Evolutionary conservation across 1,140 invertebrate species (phyloP), one percentile per base, ranked within the genome.

Genomic region (Apis dorsata): DNA sequence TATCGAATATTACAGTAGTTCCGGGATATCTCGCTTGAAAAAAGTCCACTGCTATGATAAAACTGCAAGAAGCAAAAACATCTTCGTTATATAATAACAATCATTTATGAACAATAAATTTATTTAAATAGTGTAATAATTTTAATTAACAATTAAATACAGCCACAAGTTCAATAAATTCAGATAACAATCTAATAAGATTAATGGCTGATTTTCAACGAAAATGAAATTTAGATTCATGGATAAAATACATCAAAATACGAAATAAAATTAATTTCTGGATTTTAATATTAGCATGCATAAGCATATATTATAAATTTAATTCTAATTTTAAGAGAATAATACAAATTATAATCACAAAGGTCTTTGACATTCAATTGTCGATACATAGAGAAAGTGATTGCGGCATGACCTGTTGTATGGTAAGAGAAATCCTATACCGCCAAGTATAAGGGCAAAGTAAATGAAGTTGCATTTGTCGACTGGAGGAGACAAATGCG

Each of bases 41-140:
- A 91, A 97, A 98, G 93, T 98, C 98, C 69, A 97, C 97, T 11
- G 97, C 97, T 91, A 98, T 97, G 83, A 98, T 97, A 92, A 98
- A 98, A 91, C 97, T 98, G 94, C 72, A 95, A 95, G 19, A 5
- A 59, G 1, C 2, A 55, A 9, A 66, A n/a, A 69, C 1, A 55
- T 44, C 10, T 1, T 1, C 21, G 7, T 81, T 81, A 21, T 8
- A 44, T 44, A 44, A 44, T 44, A 57, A 12, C 57, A 57, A 17
- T 2, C 4, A n/a, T 70, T 2, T 19, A 19, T 7, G 10, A 68
- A 68, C 34, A 44, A 44, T 66, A 66, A 44, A 66, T 19, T 21
- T 1, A 19, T 3, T 15, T 65, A 66, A 66, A n/a, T 69, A n/a
- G 44, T n/a, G 21, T 0, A 49, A 49, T 11, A 69, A n/a, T 15